These are phyloP conservation scores for Micrasema longulum DNA, from an alignment of 1,140 invertebrate species.

Conservation along the genomic window DNA sequence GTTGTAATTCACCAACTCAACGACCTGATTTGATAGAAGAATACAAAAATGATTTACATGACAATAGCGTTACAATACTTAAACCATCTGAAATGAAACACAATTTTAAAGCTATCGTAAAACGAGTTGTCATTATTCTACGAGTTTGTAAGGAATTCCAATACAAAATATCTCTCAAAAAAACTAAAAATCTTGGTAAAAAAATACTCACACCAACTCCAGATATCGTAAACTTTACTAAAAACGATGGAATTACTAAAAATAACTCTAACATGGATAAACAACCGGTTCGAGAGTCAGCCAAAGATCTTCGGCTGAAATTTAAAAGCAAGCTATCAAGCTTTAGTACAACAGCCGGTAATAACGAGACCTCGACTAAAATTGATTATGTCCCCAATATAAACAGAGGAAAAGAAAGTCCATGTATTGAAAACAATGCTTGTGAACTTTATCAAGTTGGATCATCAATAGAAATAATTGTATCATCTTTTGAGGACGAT, in stretches of 20 bases:
- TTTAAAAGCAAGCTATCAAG: slow-evolving; percentile 47
- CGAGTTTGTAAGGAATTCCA: slow-evolving; percentile 60
- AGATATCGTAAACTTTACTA: slow-evolving; percentile 65
- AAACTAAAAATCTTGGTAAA: slow-evolving; percentile 17
- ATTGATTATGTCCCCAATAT: neutral
- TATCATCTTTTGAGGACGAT: slow-evolving; percentile 53
- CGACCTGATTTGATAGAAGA: slow-evolving; percentile 48
- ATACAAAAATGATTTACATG: slow-evolving; percentile 29
- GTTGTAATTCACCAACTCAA: slow-evolving; percentile 18
- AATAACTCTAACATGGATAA: neutral
- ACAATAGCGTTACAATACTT: slow-evolving; percentile 12
- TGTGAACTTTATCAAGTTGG: slow-evolving; percentile 11
- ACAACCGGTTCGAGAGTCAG: slow-evolving; percentile 1
- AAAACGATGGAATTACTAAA: slow-evolving; percentile 54
- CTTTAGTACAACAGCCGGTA: slow-evolving; percentile 42
- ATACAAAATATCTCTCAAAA: slow-evolving; percentile 25
- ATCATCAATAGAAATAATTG: slow-evolving; percentile 48
- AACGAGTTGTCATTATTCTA: slow-evolving; percentile 59
- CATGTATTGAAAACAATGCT: too few relatives aligned
- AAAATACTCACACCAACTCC: slow-evolving; percentile 59
- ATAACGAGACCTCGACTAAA: neutral
- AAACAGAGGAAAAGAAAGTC: neutral
- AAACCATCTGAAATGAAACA: slow-evolving; percentile 16
- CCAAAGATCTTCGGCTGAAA: slow-evolving; percentile 30
- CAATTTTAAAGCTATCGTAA: slow-evolving; percentile 46